A percentile compares a stretch with the other conserved stretches of the same genome.
Evolutionary conservation across 1,140 invertebrate genomes (phyloP).

Genomic region (Caenorhabditis latens): DNA sequence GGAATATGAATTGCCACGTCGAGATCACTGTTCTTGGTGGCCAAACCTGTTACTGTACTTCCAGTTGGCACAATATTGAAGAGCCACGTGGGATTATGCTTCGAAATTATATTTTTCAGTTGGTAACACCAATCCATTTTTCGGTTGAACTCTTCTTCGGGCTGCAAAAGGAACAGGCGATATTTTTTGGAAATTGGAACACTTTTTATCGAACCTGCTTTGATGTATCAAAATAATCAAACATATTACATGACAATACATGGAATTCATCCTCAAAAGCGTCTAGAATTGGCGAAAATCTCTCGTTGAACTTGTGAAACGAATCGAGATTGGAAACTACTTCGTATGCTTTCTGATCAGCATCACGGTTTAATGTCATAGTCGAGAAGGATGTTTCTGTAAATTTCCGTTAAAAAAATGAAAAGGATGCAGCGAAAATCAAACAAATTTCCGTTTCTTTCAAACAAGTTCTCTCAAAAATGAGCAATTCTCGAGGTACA

Average conservation of each 20-base stretch:
- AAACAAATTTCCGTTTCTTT: too few relatives aligned
- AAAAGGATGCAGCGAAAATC: too few relatives aligned
- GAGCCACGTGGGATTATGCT: slow-evolving; percentile 11
- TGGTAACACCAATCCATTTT: slow-evolving; percentile 35
- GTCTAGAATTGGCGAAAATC: not conserved
- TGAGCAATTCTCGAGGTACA: too few relatives aligned
- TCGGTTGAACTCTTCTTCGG: not conserved
- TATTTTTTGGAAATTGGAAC: not conserved
- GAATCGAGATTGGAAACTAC: not conserved
- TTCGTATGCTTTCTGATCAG: not conserved
- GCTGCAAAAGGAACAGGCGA: not conserved
- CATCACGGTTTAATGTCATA: not conserved
- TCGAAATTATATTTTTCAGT: slow-evolving; percentile 28
- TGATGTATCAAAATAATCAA: not conserved
- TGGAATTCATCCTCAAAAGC: not conserved
- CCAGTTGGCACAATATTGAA: slow-evolving; percentile 44
- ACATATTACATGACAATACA: not conserved
- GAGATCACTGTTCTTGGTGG: slow-evolving; percentile 46
- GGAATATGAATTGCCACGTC: slow-evolving; percentile 39
- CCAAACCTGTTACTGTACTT: slow-evolving; percentile 22
- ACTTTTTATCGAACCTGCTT: not conserved
- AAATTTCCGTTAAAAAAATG: too few relatives aligned
- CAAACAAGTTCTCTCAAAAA: too few relatives aligned
- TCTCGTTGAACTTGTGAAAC: not conserved
- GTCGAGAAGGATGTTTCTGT: not conserved